Base-by-base conservation (phyloP, 2,797 vertebrate genomes). In the Chiroxiphia lanceolata region DNA sequence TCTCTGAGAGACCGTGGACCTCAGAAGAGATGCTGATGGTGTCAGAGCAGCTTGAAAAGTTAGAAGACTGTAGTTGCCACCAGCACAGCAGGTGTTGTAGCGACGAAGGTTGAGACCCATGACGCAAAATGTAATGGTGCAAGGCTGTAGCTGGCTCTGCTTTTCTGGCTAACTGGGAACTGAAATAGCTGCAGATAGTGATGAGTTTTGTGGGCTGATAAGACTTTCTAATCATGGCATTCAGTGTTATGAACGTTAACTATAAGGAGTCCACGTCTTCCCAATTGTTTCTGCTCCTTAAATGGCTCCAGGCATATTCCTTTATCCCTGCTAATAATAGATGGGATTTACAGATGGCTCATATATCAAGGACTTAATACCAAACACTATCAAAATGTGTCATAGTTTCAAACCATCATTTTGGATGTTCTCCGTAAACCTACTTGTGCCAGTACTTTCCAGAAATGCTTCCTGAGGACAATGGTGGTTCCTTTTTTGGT, bases 11-110 rank as follows among this genome's bases (percentile, higher is more conserved):
- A 68, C 60, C 81, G 81, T 48, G n/a, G 76, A 91, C 33, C 31
- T 45, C 51, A 72, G 89, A 91, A 69, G 69, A 94, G 96, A 91
- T 22, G 38, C 84, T 88, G 92, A 88, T 89, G 51, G 85, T 90
- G 45, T 95, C 90, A 77, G 45, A 72, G 84, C 83, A 89, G 92
- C 91, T 93, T 96, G 96, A 95, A 98, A 97, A 97, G 68, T 95
- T 94, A 95, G 81, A 89, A 59, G 79, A 86, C 91, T 81, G 29
- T 79, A 87, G 89, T 89, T 97, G 96, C 96, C 77, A 75, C 61
- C 89, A 91, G 76, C 69, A 72, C 33, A 96, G 93, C 96, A 96
- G 97, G 88, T 97, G 97, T 36, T 83, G 64, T n/a, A 63, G 90
- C 93, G 87, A 93, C 31, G 89, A 93, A 95, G 94, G 64, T 68